phyloP scores from a whole-genome alignment of 1,140 invertebrate species.

The Eulimnadia texana region DNA sequence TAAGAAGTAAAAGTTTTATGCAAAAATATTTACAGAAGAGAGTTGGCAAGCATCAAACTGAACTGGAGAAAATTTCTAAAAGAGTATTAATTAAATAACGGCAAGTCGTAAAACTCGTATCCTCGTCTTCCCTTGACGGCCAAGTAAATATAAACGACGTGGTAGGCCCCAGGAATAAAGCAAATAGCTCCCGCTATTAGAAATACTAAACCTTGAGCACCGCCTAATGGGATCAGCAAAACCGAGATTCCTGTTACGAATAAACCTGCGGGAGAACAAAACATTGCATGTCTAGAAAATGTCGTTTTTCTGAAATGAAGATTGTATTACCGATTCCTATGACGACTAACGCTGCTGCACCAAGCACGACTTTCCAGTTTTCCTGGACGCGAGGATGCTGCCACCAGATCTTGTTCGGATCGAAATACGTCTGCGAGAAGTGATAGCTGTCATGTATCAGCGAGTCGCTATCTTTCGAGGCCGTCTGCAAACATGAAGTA shows the following conservation, averaged over 20 bases:
- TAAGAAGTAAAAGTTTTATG: no score
- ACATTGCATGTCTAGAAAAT: conserved; percentile 13
- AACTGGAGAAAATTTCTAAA: no score
- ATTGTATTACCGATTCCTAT: conserved; percentile 49
- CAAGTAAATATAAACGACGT: conserved; percentile 66
- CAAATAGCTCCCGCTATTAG: conserved; percentile 64
- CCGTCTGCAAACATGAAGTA: conserved; percentile 38
- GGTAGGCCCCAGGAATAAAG: conserved; percentile 64
- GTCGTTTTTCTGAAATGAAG: background rate
- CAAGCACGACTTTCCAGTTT: conserved; percentile 69
- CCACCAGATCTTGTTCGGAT: conserved; percentile 46
- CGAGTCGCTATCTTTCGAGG: conserved; percentile 61
- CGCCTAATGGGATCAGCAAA: conserved; percentile 42
- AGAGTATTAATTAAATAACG: conserved; percentile 42
- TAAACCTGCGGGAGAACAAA: conserved; percentile 29
- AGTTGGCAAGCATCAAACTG: no score
- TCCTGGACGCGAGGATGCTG: conserved; percentile 65
- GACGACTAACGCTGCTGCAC: conserved; percentile 54
- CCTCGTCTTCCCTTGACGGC: conserved; percentile 62
- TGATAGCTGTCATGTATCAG: conserved; percentile 49
- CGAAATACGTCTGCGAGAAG: conserved; percentile 26
- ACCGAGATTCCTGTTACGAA: conserved; percentile 56
- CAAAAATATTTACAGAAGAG: no score
- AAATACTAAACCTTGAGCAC: conserved; percentile 60
- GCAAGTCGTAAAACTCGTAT: conserved; percentile 67